Evolutionary conservation across 2,888 invertebrate species (phyloP).

Genomic region (Diploptera punctata): DNA sequence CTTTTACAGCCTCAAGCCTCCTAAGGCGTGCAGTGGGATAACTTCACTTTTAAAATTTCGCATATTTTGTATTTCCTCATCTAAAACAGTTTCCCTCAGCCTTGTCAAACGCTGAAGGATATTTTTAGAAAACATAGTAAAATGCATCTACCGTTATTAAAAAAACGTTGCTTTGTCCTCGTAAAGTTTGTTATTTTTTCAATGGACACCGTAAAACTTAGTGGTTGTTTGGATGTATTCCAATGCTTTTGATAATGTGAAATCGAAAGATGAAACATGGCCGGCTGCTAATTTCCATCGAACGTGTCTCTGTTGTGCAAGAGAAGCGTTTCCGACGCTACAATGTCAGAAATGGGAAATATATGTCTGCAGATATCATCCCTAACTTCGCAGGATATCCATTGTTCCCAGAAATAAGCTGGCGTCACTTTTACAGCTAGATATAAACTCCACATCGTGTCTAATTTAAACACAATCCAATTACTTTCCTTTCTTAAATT

Average conservation of each 20-base stretch:
- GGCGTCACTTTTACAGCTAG: too few relatives aligned
- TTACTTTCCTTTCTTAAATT: too few relatives aligned
- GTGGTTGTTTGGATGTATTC: neutral
- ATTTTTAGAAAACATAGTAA: neutral
- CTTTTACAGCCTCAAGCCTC: too few relatives aligned
- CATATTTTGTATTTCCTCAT: neutral
- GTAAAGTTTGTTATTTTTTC: neutral
- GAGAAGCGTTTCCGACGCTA: neutral
- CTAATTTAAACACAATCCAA: too few relatives aligned
- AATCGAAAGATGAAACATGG: neutral
- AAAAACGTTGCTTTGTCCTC: neutral
- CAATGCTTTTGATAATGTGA: neutral
- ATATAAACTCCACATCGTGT: too few relatives aligned
- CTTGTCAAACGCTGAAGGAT: too few relatives aligned
- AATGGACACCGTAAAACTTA: neutral
- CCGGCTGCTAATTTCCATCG: neutral
- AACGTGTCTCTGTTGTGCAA: neutral
- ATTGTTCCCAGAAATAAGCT: conserved; percentile 3
- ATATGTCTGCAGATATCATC: neutral
- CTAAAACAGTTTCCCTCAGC: too few relatives aligned
- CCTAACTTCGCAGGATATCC: neutral
- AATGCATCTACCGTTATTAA: neutral
- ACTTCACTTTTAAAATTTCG: too few relatives aligned
- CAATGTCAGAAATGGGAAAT: neutral
- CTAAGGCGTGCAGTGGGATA: too few relatives aligned